Base-by-base conservation (phyloP, 2,888 invertebrate species). In the Drosophila flavopinicola region DNA sequence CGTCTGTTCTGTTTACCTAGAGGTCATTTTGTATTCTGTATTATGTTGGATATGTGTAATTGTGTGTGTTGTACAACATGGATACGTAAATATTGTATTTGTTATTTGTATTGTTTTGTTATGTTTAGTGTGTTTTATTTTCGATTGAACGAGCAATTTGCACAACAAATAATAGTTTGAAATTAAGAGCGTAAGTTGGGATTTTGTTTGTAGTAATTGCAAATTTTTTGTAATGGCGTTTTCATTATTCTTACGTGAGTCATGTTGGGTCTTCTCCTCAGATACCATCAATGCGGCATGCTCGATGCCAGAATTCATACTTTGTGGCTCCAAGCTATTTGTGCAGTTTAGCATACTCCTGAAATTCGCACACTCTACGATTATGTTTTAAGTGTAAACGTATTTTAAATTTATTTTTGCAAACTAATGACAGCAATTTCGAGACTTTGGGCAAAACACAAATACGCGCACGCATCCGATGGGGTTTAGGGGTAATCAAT, bases 261-360 rank as follows among this genome's bases (percentile, higher is more conserved):
- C 95, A 92, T 94, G 94, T 92, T 94, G 94, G 91, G 94, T 94
- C 92, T 95, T 95, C 92, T 95, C 95, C 93, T 95, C 95, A 89
- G 94, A 94, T 92, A 94, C 93, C 92, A 95, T 94, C 92, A 95
- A 93, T 91, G 94, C 94, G 91, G 94, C 94, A 91, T 94, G 94
- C 93, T 95, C 95, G 90, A 94, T 93, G 88, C 92, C 92, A 89
- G 95, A 95, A 90, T 96, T 96, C 93, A 96, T 94, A 90, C 91
- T 91, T 93, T 96, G 96, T 91, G 96, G 96, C 93, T 97, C 96
- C 93, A 96, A 94, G 90, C 96, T 95, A 94, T 97, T 97, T 93
- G 96, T 96, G 94, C 96, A 96, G 95, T 97, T 97, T 94, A 96
- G 94, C 96, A 97, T 96, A 94, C 96, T 97, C 94, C 95, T 95